phyloP scores from a whole-genome alignment of 2,797 vertebrate genomes.

The Tarsius wallacei region DNA sequence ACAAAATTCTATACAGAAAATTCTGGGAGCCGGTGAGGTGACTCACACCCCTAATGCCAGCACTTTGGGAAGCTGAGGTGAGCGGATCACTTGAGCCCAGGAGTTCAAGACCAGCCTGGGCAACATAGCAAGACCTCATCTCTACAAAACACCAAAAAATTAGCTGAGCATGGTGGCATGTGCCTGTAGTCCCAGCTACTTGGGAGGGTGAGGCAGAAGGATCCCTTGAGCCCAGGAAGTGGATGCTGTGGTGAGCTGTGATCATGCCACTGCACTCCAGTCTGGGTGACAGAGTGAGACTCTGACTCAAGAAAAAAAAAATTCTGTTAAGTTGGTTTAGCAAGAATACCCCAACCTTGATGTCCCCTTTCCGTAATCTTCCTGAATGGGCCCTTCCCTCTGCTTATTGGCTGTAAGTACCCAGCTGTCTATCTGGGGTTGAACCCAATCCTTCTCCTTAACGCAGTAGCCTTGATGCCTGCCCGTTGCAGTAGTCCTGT shows the following conservation, averaged over 20 bases:
- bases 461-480: not conserved
- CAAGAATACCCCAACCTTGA: not conserved
- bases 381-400: accelerated
- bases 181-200: too few species aligned
- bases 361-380: not conserved
- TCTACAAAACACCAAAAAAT: too few species aligned
- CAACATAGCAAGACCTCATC: too few species aligned
- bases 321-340: not conserved
- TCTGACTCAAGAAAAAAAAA: not conserved
- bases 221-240: too few species aligned
- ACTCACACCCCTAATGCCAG: not conserved
- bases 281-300: too few species aligned
- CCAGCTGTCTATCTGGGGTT: not conserved
- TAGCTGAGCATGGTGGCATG: too few species aligned
- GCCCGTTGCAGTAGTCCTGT: not conserved
- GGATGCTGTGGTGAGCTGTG: too few species aligned
- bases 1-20: not conserved
- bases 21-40: not conserved
- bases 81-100: too few species aligned
- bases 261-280: too few species aligned
- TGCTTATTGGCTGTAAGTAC: too few species aligned
- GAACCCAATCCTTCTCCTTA: not conserved
- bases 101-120: too few species aligned
- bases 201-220: too few species aligned
- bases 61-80: not conserved